Conservation (phyloP, 2,797 vertebrate species). For the Rachycentron canadum region DNA sequence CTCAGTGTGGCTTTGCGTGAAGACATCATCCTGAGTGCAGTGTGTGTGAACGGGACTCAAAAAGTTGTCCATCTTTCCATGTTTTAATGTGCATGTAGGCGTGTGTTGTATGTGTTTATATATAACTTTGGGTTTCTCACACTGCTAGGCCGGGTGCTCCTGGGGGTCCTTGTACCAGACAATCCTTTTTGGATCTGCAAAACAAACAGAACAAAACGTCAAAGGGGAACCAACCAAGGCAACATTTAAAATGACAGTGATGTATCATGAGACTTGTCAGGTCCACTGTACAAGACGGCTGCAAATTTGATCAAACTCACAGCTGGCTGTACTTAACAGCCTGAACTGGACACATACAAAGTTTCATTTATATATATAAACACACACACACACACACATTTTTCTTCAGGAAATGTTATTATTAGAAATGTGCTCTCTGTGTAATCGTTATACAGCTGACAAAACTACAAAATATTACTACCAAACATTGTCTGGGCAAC, state of each 20-base stretch:
- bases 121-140: constrained; percentile 37
- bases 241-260: neutral
- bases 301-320: too few relatives aligned
- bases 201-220: neutral
- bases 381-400: too few relatives aligned
- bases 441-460: neutral
- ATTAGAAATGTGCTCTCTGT: too few relatives aligned
- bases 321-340: too few relatives aligned
- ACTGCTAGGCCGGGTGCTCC: constrained; percentile 83
- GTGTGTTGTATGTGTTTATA: constrained; percentile 49
- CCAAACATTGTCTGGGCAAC: neutral
- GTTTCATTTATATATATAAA: too few relatives aligned
- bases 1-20: constrained; percentile 83
- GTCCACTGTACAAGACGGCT: too few relatives aligned
- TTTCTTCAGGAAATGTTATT: too few relatives aligned
- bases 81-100: constrained; percentile 69
- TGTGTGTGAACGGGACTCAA: constrained; percentile 67
- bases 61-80: constrained; percentile 64
- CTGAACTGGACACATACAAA: too few relatives aligned
- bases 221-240: too few relatives aligned
- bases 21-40: constrained; percentile 86
- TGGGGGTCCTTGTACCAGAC: constrained; percentile 83
- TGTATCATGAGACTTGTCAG: too few relatives aligned
- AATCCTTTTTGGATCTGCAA: constrained; percentile 82
- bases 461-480: neutral